Conservation (phyloP, 2,888 invertebrate species). For the Sclerodermus sp. region DNA sequence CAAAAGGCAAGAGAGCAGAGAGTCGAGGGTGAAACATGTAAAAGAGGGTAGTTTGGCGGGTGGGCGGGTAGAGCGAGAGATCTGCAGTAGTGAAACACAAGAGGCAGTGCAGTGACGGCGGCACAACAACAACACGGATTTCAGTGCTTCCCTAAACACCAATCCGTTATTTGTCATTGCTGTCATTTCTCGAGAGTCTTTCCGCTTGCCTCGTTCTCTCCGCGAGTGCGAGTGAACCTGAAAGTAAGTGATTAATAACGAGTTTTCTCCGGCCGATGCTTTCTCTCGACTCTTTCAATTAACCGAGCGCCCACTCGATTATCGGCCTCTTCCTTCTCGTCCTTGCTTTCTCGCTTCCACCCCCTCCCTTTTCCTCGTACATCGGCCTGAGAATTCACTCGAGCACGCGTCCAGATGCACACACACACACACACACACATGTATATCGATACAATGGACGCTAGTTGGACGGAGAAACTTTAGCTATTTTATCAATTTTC, state of each 20-base stretch:
- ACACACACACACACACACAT: constrained; percentile 30
- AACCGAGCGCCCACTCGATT: too few species aligned
- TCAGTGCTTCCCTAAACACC: constrained; percentile 45
- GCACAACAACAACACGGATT: constrained; percentile 42
- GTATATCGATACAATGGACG: constrained; percentile 6
- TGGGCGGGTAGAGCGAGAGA: constrained; percentile 33
- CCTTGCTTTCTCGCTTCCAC: too few species aligned
- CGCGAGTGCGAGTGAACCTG: constrained; percentile 40
- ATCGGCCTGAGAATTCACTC: too few species aligned
- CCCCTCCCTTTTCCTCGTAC: too few species aligned
- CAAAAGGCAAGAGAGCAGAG: constrained; percentile 24
- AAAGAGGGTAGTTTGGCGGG: constrained; percentile 27
- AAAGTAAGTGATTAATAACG: constrained; percentile 43
- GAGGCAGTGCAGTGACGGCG: constrained; percentile 49
- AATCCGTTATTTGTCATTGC: constrained; percentile 27
- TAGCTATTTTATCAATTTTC: too few species aligned
- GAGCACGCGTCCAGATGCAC: too few species aligned
- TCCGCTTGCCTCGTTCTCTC: constrained; percentile 32
- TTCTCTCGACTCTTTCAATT: background rate
- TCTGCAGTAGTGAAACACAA: constrained; percentile 35
- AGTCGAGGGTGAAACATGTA: constrained; percentile 18
- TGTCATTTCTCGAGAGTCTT: constrained; percentile 22
- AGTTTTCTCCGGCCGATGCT: constrained; percentile 18
- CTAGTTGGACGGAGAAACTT: constrained; percentile 27
- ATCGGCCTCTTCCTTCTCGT: too few species aligned